Evolutionary conservation across 2,797 vertebrate species (phyloP).

Genomic region (Pelodytes ibericus): DNA sequence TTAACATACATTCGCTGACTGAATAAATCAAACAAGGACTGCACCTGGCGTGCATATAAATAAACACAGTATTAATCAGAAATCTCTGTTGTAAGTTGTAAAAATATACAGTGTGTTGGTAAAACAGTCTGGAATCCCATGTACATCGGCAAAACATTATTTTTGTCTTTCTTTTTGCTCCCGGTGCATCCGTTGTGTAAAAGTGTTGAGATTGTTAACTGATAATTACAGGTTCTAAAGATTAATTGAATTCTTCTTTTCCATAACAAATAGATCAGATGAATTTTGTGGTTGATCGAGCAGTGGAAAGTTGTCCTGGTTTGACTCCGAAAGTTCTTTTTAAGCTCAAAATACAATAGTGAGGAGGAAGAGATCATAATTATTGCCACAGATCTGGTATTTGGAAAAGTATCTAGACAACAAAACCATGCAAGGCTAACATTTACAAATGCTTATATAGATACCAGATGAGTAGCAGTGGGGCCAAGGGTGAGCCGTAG

Average conservation of each 20-base stretch:
- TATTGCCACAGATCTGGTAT: background rate
- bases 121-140: conserved; percentile 1
- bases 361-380: background rate
- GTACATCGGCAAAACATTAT: background rate
- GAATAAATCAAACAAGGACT: conserved; percentile 37
- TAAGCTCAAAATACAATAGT: background rate
- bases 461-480: background rate
- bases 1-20: conserved; percentile 46
- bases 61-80: conserved; percentile 29
- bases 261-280: background rate
- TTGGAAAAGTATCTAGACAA: background rate
- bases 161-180: too few relatives aligned
- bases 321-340: conserved; percentile 25
- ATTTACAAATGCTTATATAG: background rate
- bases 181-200: background rate
- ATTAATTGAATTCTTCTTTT: conserved; percentile 38
- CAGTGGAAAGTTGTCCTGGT: conserved; percentile 6
- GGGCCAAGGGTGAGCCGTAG: too few relatives aligned
- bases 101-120: conserved; percentile 25
- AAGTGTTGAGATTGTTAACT: background rate
- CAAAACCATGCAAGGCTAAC: background rate
- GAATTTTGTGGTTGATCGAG: conserved; percentile 12
- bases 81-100: conserved; percentile 10
- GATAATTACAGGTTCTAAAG: conserved; percentile 27
- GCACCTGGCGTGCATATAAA: conserved; percentile 48